Conservation (phyloP, 2,888 invertebrate species). For the Epinotia nisella region DNA sequence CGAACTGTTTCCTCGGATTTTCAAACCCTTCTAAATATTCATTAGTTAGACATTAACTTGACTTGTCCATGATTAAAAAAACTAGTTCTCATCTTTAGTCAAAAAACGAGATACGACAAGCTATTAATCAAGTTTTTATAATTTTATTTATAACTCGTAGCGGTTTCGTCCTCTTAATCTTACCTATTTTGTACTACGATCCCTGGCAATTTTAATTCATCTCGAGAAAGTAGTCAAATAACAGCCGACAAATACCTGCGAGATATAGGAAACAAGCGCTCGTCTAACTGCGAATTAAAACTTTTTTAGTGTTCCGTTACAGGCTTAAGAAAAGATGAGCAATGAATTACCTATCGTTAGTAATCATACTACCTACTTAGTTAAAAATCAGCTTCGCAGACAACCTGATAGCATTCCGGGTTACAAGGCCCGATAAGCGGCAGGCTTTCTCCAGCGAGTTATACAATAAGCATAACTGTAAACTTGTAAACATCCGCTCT, state of each 20-base stretch:
- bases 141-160: background rate
- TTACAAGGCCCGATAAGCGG: conserved; percentile 54
- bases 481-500: conserved; percentile 81
- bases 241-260: background rate
- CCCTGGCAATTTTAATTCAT: background rate
- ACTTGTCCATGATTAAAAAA: conserved; percentile 34
- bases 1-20: conserved; percentile 70
- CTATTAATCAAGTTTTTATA: conserved; percentile 24
- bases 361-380: conserved; percentile 1
- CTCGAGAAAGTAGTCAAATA: background rate
- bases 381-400: conserved; percentile 10
- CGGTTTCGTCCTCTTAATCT: background rate
- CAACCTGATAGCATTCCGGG: conserved; percentile 29
- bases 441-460: conserved; percentile 67
- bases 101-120: conserved; percentile 18
- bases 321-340: background rate
- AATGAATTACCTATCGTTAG: background rate
- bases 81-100: conserved; percentile 27
- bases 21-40: conserved; percentile 65
- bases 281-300: background rate
- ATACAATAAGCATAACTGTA: conserved; percentile 82
- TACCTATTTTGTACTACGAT: background rate
- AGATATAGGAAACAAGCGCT: background rate
- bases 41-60: conserved; percentile 46
- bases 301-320: background rate